A percentile compares a stretch with the other conserved stretches of the same genome.
These are phyloP conservation scores for Cyclura pinguis DNA, from an alignment of 2,797 vertebrate genomes.

Conservation along the genomic window DNA sequence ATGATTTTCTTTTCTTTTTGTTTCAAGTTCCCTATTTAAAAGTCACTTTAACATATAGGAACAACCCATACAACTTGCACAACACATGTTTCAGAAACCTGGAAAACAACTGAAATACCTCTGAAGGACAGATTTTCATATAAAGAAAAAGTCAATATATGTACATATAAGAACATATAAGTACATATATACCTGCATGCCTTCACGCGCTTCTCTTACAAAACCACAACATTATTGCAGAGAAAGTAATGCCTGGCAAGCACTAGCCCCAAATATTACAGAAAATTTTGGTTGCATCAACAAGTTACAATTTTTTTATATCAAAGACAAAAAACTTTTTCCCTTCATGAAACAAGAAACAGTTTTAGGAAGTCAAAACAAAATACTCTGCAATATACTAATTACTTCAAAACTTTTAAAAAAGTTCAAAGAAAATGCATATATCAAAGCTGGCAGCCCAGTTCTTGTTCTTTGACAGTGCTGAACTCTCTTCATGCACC, in stretches of 20 bases:
- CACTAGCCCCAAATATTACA: conserved; percentile 10
- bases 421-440: not conserved
- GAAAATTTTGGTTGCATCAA: not conserved
- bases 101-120: not conserved
- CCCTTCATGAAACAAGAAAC: conserved; percentile 18
- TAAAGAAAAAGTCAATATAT: conserved; percentile 18
- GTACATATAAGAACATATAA: not conserved
- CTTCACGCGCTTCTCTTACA: conserved; percentile 47
- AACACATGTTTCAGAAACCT: not conserved
- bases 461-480: not conserved
- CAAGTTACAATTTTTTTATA: not conserved
- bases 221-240: not conserved
- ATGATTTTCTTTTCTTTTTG: not conserved
- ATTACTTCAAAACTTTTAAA: not conserved
- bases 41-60: not conserved
- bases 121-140: not conserved
- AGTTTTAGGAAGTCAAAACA: not conserved
- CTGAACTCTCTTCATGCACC: not conserved
- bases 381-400: not conserved
- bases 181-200: not conserved
- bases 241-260: conserved; percentile 9
- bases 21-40: not conserved
- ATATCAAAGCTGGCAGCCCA: not conserved
- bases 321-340: not conserved
- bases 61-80: conserved; percentile 2